Conservation (phyloP, 2,888 invertebrate genomes). For the Dermolepida albohirtum region DNA sequence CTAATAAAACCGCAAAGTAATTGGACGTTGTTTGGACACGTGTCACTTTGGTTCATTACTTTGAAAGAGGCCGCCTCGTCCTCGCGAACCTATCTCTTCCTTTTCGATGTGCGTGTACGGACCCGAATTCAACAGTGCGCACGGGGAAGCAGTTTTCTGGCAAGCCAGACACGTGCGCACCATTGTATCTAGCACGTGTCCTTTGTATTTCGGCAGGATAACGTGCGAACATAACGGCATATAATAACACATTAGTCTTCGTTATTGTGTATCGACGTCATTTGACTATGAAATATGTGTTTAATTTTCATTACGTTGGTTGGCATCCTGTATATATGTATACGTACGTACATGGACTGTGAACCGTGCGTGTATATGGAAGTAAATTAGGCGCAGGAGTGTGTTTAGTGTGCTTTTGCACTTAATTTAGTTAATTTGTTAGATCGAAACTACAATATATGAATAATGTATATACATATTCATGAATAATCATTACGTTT, state of each 20-base stretch:
- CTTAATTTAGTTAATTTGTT: conserved; percentile 40
- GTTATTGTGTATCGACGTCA: conserved; percentile 46
- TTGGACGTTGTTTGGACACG: conserved; percentile 63
- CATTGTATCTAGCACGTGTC: conserved; percentile 51
- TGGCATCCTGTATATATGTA: neutral
- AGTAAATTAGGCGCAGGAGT: conserved; percentile 26
- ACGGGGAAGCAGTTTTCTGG: conserved; percentile 50
- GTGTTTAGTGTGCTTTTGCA: conserved; percentile 30
- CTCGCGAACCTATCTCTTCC: neutral
- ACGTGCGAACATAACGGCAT: conserved; percentile 54
- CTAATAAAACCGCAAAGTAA: conserved; percentile 65
- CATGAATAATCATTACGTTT: conserved; percentile 17
- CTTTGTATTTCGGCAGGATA: conserved; percentile 51
- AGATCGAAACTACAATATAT: conserved; percentile 17
- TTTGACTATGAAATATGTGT: conserved; percentile 56
- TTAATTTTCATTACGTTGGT: conserved; percentile 54
- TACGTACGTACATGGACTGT: neutral
- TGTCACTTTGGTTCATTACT: conserved; percentile 62
- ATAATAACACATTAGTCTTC: conserved; percentile 55
- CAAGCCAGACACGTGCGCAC: conserved; percentile 53
- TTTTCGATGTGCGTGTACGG: neutral
- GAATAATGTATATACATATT: neutral
- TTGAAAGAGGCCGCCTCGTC: conserved; percentile 50
- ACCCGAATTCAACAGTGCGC: conserved; percentile 3
- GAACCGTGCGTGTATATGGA: neutral